Percentiles rank a stretch among this genome's conserved stretches.
Conservation (phyloP, 2,888 invertebrate species). For the Folsomia candida region DNA sequence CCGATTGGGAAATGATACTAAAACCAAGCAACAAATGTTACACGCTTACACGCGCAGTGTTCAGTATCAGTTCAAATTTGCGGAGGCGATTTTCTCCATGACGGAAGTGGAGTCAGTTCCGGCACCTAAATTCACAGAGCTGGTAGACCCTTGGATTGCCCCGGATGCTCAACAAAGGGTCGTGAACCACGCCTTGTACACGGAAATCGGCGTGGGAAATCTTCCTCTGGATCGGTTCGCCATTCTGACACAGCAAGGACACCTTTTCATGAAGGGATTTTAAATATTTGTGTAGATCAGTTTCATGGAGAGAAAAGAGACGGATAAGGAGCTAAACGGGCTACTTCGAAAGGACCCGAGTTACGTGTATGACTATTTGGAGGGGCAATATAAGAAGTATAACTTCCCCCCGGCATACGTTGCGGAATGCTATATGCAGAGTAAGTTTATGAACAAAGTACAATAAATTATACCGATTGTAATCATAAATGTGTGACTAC, state of each 20-base stretch:
- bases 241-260: conserved; percentile 2
- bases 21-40: conserved; percentile 4
- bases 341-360: conserved; percentile 4
- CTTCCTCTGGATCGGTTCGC: conserved; percentile 1
- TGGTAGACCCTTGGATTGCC: background rate
- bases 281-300: conserved; percentile 10
- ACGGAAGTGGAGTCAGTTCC: no score
- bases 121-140: conserved; percentile 1
- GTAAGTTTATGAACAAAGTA: background rate
- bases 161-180: background rate
- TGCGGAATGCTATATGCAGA: background rate
- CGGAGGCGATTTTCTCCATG: background rate
- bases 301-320: conserved; percentile 13
- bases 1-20: background rate
- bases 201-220: background rate
- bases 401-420: background rate
- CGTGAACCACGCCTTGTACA: background rate
- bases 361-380: background rate
- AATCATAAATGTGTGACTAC: no score
- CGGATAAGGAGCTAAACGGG: background rate
- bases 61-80: conserved; percentile 1
- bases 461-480: no score
- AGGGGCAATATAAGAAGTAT: background rate
- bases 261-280: conserved; percentile 8
- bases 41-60: background rate